These are phyloP conservation scores for Julus scandinavius DNA, from an alignment of 2,888 invertebrate genomes.

Conservation along the genomic window DNA sequence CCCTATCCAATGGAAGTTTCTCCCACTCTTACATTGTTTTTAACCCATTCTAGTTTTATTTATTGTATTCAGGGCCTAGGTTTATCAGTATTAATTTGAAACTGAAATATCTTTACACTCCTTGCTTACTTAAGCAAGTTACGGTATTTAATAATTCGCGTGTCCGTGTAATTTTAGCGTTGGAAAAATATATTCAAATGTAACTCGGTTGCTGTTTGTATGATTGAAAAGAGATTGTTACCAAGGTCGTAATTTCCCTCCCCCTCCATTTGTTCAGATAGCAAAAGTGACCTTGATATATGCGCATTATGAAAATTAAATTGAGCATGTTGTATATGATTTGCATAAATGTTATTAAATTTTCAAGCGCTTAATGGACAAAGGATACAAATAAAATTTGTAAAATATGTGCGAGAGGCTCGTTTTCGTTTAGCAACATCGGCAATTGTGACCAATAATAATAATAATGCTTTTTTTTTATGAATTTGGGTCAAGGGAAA, in stretches of 20 bases:
- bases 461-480: not conserved
- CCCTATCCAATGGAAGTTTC: too few species aligned
- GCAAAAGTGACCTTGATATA: not conserved
- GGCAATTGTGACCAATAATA: not conserved
- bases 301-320: not conserved
- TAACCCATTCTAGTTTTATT: too few species aligned
- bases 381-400: not conserved
- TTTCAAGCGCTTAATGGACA: not conserved
- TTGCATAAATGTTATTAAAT: slow-evolving; percentile 31
- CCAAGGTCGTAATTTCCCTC: not conserved
- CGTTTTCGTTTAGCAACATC: not conserved
- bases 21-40: too few species aligned
- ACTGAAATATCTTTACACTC: too few species aligned
- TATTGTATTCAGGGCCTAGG: too few species aligned
- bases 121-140: too few species aligned
- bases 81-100: too few species aligned
- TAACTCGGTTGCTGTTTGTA: not conserved
- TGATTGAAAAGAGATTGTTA: not conserved
- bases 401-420: not conserved
- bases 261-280: not conserved
- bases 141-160: too few species aligned
- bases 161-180: too few species aligned
- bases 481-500: slow-evolving; percentile 35
- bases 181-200: not conserved
- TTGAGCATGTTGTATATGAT: not conserved